A percentile compares a stretch with the other conserved stretches of the same genome.
phyloP scores from a whole-genome alignment of 2,113 vertebrate genomes.

The Lonchura striata region DNA sequence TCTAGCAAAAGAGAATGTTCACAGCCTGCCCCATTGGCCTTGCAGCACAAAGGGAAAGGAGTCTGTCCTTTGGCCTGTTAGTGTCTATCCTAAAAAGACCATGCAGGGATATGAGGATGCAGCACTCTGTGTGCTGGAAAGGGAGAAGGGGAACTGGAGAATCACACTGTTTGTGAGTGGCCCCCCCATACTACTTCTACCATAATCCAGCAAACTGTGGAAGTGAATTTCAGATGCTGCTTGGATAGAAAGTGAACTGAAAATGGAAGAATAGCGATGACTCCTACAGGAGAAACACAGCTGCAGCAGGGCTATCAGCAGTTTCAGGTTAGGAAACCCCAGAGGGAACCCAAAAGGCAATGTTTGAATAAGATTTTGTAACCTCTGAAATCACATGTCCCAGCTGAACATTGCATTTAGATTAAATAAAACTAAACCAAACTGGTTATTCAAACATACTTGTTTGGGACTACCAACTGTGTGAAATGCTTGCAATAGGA shows the following conservation, averaged over 20 bases:
- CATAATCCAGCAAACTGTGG: neutral
- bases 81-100: neutral
- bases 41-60: neutral
- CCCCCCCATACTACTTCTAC: neutral
- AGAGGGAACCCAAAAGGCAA: neutral
- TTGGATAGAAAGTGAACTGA: neutral
- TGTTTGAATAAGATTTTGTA: neutral
- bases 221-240: neutral
- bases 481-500: constrained; percentile 49
- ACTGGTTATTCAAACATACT: constrained; percentile 1
- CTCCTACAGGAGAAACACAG: neutral
- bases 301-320: neutral
- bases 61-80: neutral
- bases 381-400: neutral
- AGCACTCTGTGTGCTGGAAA: accelerated
- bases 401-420: neutral
- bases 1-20: neutral
- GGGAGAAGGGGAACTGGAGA: neutral
- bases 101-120: neutral
- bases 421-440: constrained; percentile 36
- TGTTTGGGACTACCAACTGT: constrained; percentile 12
- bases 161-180: neutral
- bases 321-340: neutral
- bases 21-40: neutral
- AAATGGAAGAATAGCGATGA: neutral